These are phyloP conservation scores for Euthynnus affinis DNA, from an alignment of 2,797 vertebrate species.

Conservation along the genomic window DNA sequence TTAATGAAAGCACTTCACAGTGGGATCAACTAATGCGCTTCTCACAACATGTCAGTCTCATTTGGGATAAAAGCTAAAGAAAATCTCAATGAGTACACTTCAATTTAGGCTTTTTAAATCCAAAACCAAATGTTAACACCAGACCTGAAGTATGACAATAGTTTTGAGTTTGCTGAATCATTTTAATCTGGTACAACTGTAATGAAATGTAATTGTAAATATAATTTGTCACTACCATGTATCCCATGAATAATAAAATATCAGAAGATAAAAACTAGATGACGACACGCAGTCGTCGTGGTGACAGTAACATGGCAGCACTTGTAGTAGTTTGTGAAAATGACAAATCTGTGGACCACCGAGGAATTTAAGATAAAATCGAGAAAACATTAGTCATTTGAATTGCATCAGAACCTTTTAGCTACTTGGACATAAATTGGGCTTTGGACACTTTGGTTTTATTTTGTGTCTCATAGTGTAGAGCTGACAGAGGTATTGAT, in stretches of 20 bases:
- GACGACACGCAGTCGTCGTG: background rate
- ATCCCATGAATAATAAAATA: background rate
- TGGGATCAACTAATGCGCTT: conserved; percentile 18
- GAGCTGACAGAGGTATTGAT: too few relatives aligned
- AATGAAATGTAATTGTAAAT: too few relatives aligned
- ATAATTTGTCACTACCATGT: too few relatives aligned
- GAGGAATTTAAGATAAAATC: background rate
- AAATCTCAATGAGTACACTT: conserved; percentile 1
- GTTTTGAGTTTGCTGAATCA: too few relatives aligned
- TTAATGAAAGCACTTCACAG: conserved; percentile 20
- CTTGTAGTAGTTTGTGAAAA: background rate
- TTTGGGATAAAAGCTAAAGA: conserved; percentile 7
- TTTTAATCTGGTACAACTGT: too few relatives aligned
- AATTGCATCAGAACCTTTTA: too few relatives aligned
- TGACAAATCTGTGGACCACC: background rate
- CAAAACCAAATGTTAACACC: too few relatives aligned
- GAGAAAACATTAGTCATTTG: background rate
- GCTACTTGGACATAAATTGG: background rate
- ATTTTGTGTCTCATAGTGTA: background rate
- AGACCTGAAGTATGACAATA: too few relatives aligned
- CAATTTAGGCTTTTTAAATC: too few relatives aligned
- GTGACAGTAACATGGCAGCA: background rate
- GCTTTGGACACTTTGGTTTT: too few relatives aligned
- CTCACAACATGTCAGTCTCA: conserved; percentile 22
- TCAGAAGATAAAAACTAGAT: background rate